These are phyloP conservation scores for Alexandromys fortis DNA, from an alignment of 2,113 vertebrate species.

Conservation along the genomic window DNA sequence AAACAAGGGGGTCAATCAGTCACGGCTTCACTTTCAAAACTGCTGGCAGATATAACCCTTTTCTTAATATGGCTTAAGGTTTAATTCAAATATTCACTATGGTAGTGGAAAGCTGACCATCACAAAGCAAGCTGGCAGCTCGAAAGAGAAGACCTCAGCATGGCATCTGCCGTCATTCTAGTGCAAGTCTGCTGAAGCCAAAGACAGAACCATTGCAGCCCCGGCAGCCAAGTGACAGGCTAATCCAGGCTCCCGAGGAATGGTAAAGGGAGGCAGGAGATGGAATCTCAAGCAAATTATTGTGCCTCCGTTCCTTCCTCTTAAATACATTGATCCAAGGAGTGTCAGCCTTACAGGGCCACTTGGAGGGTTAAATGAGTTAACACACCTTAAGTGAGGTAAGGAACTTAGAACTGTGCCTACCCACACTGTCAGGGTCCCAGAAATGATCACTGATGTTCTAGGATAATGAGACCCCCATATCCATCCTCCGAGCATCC, in stretches of 20 bases:
- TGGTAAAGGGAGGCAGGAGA: neutral
- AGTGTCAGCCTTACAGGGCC: neutral
- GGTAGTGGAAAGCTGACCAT: neutral
- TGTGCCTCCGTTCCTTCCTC: slow-evolving; percentile 1
- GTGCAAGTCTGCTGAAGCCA: neutral
- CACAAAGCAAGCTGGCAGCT: neutral
- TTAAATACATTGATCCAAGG: neutral
- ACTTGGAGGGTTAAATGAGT: neutral
- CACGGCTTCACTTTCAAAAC: neutral
- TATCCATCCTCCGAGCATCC: neutral
- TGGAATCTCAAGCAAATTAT: neutral
- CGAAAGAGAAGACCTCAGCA: neutral
- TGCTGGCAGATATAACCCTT: neutral
- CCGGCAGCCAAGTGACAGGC: neutral
- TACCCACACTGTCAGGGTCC: neutral
- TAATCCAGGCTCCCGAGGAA: neutral
- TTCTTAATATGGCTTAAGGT: neutral
- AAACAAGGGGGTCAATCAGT: neutral
- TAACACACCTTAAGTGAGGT: neutral
- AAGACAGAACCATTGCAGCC: neutral
- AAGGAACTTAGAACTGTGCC: neutral
- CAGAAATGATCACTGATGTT: neutral
- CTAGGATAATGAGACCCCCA: neutral
- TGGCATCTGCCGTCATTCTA: neutral
- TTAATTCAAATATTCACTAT: neutral